Evolutionary conservation across 1,140 invertebrate species (phyloP), one percentile per base, ranked within the genome.

Genomic region (Nephila pilipes): DNA sequence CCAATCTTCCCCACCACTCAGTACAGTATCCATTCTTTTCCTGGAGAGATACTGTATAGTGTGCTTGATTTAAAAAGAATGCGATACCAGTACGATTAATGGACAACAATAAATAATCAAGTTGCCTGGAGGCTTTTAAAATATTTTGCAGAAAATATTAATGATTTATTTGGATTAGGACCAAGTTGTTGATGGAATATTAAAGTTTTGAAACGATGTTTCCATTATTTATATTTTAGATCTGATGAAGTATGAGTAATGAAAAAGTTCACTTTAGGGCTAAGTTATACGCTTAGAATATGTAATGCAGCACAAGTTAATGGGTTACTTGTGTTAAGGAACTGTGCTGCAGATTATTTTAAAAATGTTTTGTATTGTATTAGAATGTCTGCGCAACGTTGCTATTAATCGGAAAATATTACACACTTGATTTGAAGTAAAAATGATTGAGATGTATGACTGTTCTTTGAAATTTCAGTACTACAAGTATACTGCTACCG

Each of bases 31-130:
- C 63, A 25, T 29, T 65, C 63, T 25, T 14, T 25, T 25, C n/a
- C 25, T n/a, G 63, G n/a, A 65, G 10, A 25, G 25, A 8, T 65
- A n/a, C 46, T 10, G 12, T 10, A 10, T 10, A 65, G 63, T 65
- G 12, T n/a, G n/a, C 25, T 25, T 65, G n/a, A 65, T 25, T 75
- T 75, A 32, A 75, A 75, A 14, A 75, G 25, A 14, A 75, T 29
- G 25, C 36, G 69, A 75, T 75, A 75, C 29, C 25, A 36, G 69
- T 16, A 0, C 18, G 14, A 32, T 75, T 75, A 14, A 75, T 32
- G 29, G 69, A 75, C 18, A 14, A 32, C 36, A 75, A 75, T 75
- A 75, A 75, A 32, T 75, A 75, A 75, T 75, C 16, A 75, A 75
- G 29, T 75, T 75, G 69, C 69, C 32, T 36, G 69, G 16, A 75